A percentile compares a stretch with the other conserved stretches of the same genome.
Conservation (phyloP, 1,140 invertebrate genomes). For the Chlorops oryzae region DNA sequence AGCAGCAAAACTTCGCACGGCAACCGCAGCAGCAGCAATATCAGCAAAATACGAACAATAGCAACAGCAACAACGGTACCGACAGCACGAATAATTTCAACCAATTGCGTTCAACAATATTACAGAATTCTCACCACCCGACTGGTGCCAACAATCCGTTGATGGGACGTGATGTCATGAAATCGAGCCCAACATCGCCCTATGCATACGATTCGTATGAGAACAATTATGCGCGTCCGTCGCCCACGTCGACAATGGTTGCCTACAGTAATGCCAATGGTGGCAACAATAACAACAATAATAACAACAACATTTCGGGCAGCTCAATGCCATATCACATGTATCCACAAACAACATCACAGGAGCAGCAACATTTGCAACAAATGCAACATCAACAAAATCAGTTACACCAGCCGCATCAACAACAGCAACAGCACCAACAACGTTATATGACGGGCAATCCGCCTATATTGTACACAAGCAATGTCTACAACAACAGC, state of each 20-base stretch:
- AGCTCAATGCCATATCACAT: background rate
- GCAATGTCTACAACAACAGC: slow-evolving; percentile 33
- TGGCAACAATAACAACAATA: background rate
- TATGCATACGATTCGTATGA: slow-evolving; percentile 21
- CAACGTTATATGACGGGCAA: slow-evolving; percentile 19
- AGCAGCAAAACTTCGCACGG: slow-evolving; percentile 15
- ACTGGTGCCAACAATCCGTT: slow-evolving; percentile 26
- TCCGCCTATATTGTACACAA: slow-evolving; percentile 21
- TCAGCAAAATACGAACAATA: slow-evolving; percentile 30
- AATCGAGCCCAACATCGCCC: background rate
- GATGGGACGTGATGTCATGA: background rate
- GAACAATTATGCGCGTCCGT: slow-evolving; percentile 7
- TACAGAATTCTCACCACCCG: slow-evolving; percentile 45
- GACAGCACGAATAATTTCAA: slow-evolving; percentile 36
- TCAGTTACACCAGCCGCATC: slow-evolving; percentile 1
- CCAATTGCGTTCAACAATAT: slow-evolving; percentile 39
- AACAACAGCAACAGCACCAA: slow-evolving; percentile 20
- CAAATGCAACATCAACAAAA: slow-evolving; percentile 20
- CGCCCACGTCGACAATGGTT: too few species aligned
- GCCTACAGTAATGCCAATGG: background rate
- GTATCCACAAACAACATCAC: slow-evolving; percentile 13
- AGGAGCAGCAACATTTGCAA: slow-evolving; percentile 18
- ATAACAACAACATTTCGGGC: too few species aligned
- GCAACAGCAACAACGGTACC: too few species aligned
- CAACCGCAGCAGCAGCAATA: slow-evolving; percentile 24